phyloP scores from a whole-genome alignment of 2,888 invertebrate species.

The Lordiphosa andalusiaca region DNA sequence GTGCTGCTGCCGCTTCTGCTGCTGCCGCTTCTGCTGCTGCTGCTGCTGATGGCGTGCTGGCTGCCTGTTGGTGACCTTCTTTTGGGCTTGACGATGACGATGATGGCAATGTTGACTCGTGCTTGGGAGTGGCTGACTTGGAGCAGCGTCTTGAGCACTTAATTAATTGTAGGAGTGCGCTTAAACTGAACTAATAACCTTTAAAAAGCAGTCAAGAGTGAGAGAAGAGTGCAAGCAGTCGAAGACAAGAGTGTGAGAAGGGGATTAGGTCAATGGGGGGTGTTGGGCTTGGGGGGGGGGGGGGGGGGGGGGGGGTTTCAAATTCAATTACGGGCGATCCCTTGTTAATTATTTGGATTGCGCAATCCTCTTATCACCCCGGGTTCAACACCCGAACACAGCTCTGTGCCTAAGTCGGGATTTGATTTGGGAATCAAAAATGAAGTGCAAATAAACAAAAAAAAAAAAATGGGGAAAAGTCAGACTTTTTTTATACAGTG shows the following conservation, averaged over 20 bases:
- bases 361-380: too few species aligned
- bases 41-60: not conserved
- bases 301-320: too few species aligned
- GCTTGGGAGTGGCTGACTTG: constrained; percentile 44
- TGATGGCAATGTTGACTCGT: constrained; percentile 27
- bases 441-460: not conserved
- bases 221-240: not conserved
- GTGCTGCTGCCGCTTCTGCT: not conserved
- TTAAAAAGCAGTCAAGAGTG: constrained; percentile 38
- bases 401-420: too few species aligned
- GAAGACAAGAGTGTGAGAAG: constrained; percentile 4
- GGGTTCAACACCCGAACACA: too few species aligned
- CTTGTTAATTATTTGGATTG: too few species aligned
- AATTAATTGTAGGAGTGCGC: constrained; percentile 71
- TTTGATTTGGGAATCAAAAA: too few species aligned
- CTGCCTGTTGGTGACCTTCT: constrained; percentile 55
- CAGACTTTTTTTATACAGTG: too few species aligned
- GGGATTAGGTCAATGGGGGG: constrained; percentile 2
- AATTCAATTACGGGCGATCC: too few species aligned
- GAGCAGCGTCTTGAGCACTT: constrained; percentile 62
- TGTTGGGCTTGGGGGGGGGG: too few species aligned
- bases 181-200: constrained; percentile 72
- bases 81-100: constrained; percentile 32
- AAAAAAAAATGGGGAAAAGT: too few species aligned
- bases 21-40: not conserved